Evolutionary conservation across 2,888 invertebrate genomes (phyloP), one percentile per base, ranked within the genome.

Genomic region (Gastracanthus pulcherrimus): DNA sequence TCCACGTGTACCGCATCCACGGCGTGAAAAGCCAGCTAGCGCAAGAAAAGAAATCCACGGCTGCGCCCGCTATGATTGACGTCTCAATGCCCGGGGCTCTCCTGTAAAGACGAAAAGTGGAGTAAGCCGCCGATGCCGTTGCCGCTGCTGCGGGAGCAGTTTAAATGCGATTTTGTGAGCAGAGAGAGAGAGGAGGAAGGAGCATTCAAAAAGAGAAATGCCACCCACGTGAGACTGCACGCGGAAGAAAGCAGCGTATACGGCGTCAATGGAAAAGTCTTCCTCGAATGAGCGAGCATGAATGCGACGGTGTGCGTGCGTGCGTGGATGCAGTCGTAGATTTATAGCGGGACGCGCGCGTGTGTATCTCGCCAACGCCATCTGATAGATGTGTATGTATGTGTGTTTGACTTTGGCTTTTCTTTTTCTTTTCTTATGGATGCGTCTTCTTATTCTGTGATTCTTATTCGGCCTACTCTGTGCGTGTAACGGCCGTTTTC

Each of bases 101-200:
- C 87, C 58, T 74, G 6, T 86, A 88, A 87, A 88, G 87, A 87
- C 86, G 84, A 87, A 87, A 89, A 87, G 87, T 87, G 86, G 86
- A 88, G 87, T 87, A 86, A 87, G 87, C 87, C 64, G 31, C n/a
- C 31, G 19, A 13, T 86, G 84, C 84, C 86, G 86, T 84, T 84
- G 34, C 34, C 36, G 16, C 38, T 48, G 29, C 7, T 19, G n/a
- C 38, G 38, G 6, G 19, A 26, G 23, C 23, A 16, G 31, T 19
- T 41, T 51, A 70, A 79, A 80, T 75, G 69, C 74, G 60, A 74
- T 60, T 80, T 60, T n/a, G 58, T 29, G 36, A 31, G 41, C 11
- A 51, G 60, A 45, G 60, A n/a, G 11, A 34, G 16, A 4, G 31
- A 26, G 60, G 41, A 31, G 31, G 69, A 80, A n/a, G n/a, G n/a